A percentile compares a stretch with the other conserved stretches of the same genome.
Conservation (phyloP, 2,888 invertebrate species). For the Ptychoptera contaminata region DNA sequence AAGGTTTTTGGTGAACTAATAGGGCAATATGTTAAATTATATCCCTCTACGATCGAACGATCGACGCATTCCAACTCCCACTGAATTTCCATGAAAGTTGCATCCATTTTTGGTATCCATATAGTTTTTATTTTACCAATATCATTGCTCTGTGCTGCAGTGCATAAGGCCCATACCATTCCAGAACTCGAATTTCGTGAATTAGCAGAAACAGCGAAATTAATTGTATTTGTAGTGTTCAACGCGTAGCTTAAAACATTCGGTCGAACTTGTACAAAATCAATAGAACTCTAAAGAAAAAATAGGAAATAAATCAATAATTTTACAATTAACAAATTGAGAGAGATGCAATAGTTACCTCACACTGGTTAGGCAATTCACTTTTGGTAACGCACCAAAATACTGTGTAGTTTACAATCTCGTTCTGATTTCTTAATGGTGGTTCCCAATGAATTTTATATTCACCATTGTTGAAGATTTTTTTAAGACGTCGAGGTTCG, state of each 20-base stretch:
- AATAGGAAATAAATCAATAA: constrained; percentile 4
- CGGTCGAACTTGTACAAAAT: constrained; percentile 38
- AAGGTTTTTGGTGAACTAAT: constrained; percentile 22
- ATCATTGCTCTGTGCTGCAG: constrained; percentile 16
- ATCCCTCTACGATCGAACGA: constrained; percentile 55
- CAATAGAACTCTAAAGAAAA: constrained; percentile 37
- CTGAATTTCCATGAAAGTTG: constrained; percentile 42
- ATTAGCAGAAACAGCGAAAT: constrained; percentile 70
- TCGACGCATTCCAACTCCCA: constrained; percentile 69
- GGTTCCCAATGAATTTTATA: constrained; percentile 63
- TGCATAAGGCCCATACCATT: constrained; percentile 70
- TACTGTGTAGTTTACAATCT: constrained; percentile 56
- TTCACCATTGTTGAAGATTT: constrained; percentile 52
- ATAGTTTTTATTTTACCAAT: constrained; percentile 41
- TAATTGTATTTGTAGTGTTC: constrained; percentile 33
- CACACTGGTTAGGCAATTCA: constrained; percentile 42
- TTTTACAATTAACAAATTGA: not conserved
- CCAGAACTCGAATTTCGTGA: constrained; percentile 54
- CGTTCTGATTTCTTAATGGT: constrained; percentile 23
- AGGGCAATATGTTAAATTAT: constrained; percentile 59
- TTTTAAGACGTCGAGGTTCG: constrained; percentile 47
- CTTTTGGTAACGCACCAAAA: constrained; percentile 57
- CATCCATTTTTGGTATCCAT: constrained; percentile 30
- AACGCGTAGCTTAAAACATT: constrained; percentile 20
- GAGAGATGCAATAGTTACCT: constrained; percentile 23